Evolutionary conservation across 2,888 invertebrate species (phyloP), one percentile per base, ranked within the genome.

Genomic region (Macropis europaea): DNA sequence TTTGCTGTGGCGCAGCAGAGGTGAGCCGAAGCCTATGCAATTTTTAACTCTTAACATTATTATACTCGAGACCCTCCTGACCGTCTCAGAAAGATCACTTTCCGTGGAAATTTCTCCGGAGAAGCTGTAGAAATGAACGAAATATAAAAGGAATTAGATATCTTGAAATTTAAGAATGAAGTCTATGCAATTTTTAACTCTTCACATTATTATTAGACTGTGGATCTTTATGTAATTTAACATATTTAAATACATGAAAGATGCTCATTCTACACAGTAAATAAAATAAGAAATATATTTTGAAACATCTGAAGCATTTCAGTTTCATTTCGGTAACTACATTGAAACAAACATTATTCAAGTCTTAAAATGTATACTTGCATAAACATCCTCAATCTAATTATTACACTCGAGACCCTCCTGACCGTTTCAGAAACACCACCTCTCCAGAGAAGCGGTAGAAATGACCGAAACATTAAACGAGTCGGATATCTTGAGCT

Each of bases 111-210:
- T 24, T 47, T n/a, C 11, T 2, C 22, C 7, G 4, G 4, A 11
- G 11, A 15, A 26, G 11, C n/a, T n/a, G n/a, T n/a, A n/a, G n/a
- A n/a, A n/a, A n/a, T n/a, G n/a, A n/a, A n/a, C n/a, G n/a, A n/a
- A n/a, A n/a, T n/a, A n/a, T n/a, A n/a, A n/a, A n/a, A n/a, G n/a
- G n/a, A n/a, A n/a, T n/a, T n/a, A n/a, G n/a, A n/a, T n/a, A n/a
- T n/a, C n/a, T n/a, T n/a, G n/a, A n/a, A n/a, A n/a, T n/a, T n/a
- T n/a, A n/a, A n/a, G n/a, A n/a, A n/a, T n/a, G 54, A 56, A 56
- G 40, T 71, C 72, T 62, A 60, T 62, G 81, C 76, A 75, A 75
- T 81, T 77, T 81, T 78, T 73, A 71, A 74, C 75, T 81, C 76
- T 77, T 73, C 75, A 75, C 11, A 67, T 50, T 75, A 75, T 63